These are phyloP conservation scores for Vanessa atalanta DNA, from an alignment of 1,140 invertebrate species.

Conservation along the genomic window DNA sequence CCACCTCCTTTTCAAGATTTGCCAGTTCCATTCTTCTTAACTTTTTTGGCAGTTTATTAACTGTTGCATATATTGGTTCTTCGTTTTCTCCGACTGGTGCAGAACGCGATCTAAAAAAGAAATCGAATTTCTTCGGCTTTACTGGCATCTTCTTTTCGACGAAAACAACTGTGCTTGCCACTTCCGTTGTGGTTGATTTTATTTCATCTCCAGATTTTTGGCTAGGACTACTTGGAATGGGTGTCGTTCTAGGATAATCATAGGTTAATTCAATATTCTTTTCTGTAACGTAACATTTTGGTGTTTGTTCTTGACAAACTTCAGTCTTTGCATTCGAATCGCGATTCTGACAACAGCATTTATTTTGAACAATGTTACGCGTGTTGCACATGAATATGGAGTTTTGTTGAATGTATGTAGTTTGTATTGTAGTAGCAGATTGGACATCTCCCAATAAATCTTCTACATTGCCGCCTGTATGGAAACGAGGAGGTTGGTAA, in stretches of 20 bases:
- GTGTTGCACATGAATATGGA: constrained; percentile 80
- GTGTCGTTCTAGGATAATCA: constrained; percentile 74
- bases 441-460: constrained; percentile 75
- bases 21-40: constrained; percentile 74
- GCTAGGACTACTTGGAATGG: constrained; percentile 59
- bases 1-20: constrained; percentile 78
- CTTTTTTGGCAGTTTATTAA: constrained; percentile 78
- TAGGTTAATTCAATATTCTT: constrained; percentile 80
- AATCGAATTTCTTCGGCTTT: constrained; percentile 73
- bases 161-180: constrained; percentile 78
- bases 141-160: constrained; percentile 75
- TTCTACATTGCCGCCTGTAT: constrained; percentile 76
- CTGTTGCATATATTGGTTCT: constrained; percentile 79
- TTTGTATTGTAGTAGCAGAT: constrained; percentile 63
- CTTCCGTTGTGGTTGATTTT: constrained; percentile 75
- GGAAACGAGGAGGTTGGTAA: constrained; percentile 65
- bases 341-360: constrained; percentile 70
- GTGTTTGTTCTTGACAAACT: constrained; percentile 47
- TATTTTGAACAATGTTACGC: constrained; percentile 68
- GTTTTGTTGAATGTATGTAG: constrained; percentile 72
- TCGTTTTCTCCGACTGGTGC: constrained; percentile 76
- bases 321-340: constrained; percentile 49
- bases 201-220: constrained; percentile 61
- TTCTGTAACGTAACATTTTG: constrained; percentile 74
- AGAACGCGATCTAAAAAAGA: constrained; percentile 77